phyloP scores from a whole-genome alignment of 2,113 vertebrate species.

The Chlorodrepanis virens region DNA sequence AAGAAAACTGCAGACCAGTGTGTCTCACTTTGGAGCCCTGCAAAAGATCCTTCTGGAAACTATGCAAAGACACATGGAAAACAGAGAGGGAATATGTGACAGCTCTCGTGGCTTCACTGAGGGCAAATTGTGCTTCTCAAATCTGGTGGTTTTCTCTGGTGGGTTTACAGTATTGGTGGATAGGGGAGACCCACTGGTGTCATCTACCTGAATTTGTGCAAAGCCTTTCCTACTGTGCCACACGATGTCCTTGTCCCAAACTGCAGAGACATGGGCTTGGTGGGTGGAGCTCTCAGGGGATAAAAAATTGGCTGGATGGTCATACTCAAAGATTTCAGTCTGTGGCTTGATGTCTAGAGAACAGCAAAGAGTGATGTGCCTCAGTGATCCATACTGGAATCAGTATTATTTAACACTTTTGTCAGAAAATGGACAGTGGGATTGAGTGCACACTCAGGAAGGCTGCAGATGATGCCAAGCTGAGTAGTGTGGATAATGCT shows the following conservation, averaged over 20 bases:
- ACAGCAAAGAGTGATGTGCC: not conserved
- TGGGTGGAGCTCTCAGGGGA: too few species aligned
- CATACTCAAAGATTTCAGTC: not conserved
- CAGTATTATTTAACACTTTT: not conserved
- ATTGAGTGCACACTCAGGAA: not conserved
- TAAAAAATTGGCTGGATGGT: not conserved
- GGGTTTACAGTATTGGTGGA: not conserved
- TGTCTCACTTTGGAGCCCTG: not conserved
- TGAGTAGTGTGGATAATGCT: not conserved
- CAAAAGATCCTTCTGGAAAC: not conserved
- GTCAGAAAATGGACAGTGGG: fast-evolving
- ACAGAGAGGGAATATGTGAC: not conserved
- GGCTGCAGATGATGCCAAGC: not conserved
- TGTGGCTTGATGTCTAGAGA: fast-evolving
- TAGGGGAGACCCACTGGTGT: fast-evolving
- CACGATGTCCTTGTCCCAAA: not conserved
- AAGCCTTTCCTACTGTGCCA: not conserved
- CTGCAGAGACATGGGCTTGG: not conserved
- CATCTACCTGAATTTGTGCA: not conserved
- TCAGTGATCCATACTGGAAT: fast-evolving
- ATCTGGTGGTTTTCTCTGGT: fast-evolving
- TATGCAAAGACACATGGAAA: not conserved
- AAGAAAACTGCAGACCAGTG: not conserved
- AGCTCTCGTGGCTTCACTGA: not conserved
- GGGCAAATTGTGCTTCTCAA: fast-evolving